Conservation (phyloP, 2,113 vertebrate species). For the Eretmodus cyanostictus region DNA sequence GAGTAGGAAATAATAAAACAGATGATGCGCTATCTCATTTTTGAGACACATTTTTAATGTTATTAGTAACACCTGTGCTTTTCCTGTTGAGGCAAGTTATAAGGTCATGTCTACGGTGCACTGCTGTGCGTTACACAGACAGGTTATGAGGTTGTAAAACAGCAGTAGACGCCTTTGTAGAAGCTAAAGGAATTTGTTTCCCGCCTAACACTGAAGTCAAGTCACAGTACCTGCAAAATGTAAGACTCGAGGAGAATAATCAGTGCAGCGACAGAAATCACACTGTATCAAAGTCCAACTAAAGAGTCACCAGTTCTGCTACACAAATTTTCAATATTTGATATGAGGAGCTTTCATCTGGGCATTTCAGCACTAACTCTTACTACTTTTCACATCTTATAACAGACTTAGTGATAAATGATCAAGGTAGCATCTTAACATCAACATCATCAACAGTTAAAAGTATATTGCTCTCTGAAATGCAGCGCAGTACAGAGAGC, state of each 20-base stretch:
- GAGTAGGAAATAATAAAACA: not conserved
- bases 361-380: not conserved
- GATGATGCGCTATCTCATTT: not conserved
- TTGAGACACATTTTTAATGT: not conserved
- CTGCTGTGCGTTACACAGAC: not conserved
- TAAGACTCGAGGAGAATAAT: not conserved
- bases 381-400: not conserved
- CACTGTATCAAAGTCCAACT: not conserved
- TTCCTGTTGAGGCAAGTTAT: not conserved
- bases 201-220: not conserved
- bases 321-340: not conserved
- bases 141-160: not conserved
- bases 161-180: not conserved
- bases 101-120: not conserved
- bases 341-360: accelerated
- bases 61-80: not conserved
- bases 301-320: not conserved
- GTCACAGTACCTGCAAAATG: not conserved
- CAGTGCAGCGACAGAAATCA: accelerated
- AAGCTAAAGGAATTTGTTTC: not conserved
- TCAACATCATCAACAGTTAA: not conserved
- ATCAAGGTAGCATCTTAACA: not conserved
- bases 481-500: not conserved
- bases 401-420: not conserved
- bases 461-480: not conserved